Base-by-base conservation (phyloP, 1,140 invertebrate species). In the Berghia stephanieae region DNA sequence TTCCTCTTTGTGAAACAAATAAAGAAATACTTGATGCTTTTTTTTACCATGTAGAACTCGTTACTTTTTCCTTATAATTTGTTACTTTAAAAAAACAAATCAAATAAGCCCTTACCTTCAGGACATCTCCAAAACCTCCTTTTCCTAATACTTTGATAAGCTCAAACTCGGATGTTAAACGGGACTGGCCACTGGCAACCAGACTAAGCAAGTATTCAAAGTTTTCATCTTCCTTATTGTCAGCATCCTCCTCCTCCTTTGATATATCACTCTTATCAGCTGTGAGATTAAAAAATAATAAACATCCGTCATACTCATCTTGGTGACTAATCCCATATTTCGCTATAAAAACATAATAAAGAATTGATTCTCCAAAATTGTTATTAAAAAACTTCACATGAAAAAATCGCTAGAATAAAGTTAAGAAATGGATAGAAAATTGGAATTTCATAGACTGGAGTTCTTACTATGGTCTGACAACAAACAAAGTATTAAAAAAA, bases 51-150 rank as follows among this genome's bases (percentile, higher is more conserved):
- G n/a, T n/a, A n/a, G n/a, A n/a, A n/a, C n/a, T n/a, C n/a, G n/a
- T n/a, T n/a, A n/a, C n/a, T n/a, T n/a, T n/a, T n/a, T n/a, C n/a
- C n/a, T n/a, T n/a, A n/a, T n/a, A n/a, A n/a, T n/a, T n/a, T n/a
- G n/a, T n/a, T n/a, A n/a, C n/a, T n/a, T n/a, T n/a, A n/a, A n/a
- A n/a, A n/a, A n/a, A n/a, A n/a, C n/a, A n/a, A n/a, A n/a, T 31
- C 4, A 38, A 49, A 43, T 57, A 34, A 72, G 16, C n/a, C 40
- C 49, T 66, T 68, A 97, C 96, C 92, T 98, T 98, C 4, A 98
- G 90, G 21, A 99, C 98, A 91, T 97, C 94, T 1, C 98, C 98
- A 90, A 97, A 99, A 2, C 96, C 97, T 24, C 98, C 98, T 89
- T 94, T 94, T 0, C 98, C 98, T 0, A 99, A 87, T 88, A 92